Evolutionary conservation across 2,113 vertebrate genomes (phyloP).

Genomic region (Grus americana): DNA sequence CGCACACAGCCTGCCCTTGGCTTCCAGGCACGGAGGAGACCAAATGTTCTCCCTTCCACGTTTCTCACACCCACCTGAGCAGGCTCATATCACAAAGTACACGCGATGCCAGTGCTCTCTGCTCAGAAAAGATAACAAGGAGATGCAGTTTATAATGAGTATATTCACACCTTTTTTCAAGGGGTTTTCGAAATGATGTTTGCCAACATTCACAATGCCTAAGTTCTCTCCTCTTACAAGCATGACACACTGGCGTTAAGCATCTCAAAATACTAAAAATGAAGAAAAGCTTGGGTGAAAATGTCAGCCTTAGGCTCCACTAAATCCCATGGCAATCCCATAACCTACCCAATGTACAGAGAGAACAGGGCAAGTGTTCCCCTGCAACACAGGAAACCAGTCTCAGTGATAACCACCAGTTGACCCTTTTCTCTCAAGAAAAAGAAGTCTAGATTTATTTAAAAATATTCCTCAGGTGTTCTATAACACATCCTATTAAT

Average conservation of each 20-base stretch:
- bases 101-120: background rate
- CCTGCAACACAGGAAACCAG: background rate
- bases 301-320: background rate
- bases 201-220: background rate
- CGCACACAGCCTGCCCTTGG: background rate
- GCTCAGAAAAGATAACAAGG: background rate
- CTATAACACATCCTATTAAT: background rate
- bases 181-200: background rate
- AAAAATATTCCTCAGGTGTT: conserved; percentile 5
- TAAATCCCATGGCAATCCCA: background rate
- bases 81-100: background rate
- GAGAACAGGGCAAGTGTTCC: background rate
- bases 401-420: background rate
- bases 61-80: background rate
- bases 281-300: background rate
- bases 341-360: background rate
- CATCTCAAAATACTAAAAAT: background rate
- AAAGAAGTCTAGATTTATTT: background rate
- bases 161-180: background rate
- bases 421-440: background rate
- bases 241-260: background rate
- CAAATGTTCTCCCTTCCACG: background rate
- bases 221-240: background rate
- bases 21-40: background rate
- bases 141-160: background rate